These are phyloP conservation scores for Zaprionus inermis DNA, from an alignment of 1,140 invertebrate species.

Conservation along the genomic window DNA sequence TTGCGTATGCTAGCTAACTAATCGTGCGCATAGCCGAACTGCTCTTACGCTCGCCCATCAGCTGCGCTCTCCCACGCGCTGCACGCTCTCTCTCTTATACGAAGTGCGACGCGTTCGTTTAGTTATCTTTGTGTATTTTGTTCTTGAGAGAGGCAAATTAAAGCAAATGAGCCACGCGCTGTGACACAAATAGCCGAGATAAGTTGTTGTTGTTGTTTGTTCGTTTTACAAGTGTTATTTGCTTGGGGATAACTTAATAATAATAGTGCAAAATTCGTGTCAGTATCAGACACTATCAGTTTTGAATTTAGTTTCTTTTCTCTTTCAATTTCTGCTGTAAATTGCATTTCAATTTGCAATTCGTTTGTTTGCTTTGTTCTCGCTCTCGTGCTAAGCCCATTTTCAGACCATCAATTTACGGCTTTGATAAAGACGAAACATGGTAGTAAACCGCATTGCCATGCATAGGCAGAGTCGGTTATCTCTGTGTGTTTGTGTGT, in stretches of 20 bases:
- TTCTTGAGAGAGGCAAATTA: not conserved
- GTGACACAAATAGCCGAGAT: constrained; percentile 3
- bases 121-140: not conserved
- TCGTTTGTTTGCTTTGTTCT: constrained; percentile 1
- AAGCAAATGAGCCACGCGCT: not conserved
- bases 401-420: constrained; percentile 8
- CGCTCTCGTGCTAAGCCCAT: not conserved
- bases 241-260: not conserved
- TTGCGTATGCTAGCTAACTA: too few relatives aligned
- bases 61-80: not conserved
- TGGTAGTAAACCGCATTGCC: constrained; percentile 1
- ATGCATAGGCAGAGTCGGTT: not conserved
- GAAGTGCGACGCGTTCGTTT: not conserved
- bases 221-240: not conserved
- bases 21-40: not conserved
- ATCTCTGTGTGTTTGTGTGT: constrained; percentile 13
- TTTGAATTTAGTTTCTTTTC: not conserved
- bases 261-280: not conserved
- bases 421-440: constrained; percentile 12
- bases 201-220: not conserved
- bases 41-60: not conserved
- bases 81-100: not conserved
- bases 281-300: not conserved
- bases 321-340: not conserved
- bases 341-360: constrained; percentile 9